Base-by-base conservation (phyloP, 2,797 vertebrate genomes). In the Enteromius paludinosus region DNA sequence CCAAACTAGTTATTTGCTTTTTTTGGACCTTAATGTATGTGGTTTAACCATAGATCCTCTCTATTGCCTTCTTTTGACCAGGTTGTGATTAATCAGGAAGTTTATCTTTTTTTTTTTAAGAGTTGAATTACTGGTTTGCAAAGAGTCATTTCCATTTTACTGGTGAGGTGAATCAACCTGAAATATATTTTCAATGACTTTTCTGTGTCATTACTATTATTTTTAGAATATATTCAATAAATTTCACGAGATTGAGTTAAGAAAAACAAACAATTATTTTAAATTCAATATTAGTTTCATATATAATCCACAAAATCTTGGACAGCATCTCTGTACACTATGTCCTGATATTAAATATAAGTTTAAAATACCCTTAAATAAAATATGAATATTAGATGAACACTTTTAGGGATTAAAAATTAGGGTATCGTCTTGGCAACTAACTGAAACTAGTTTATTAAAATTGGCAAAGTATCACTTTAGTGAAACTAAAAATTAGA, bases 81-180 rank as follows among this genome's bases (percentile, higher is more conserved):
- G 18, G 14, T 25, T 18, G 38, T 28, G 62, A 82, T 82, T 82
- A 69, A 76, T 76, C 72, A 83, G 73, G 64, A 77, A 59, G 73
- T 76, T 77, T 83, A 77, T 70, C 73, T 82, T 38, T 25, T 30
- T 52, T 23, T 59, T 25, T 59, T 56, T 11, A 69, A 77, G 25
- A 83, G 64, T 70, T 83, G 81, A 68, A 62, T 83, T 83, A 76
- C 81, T 69, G 81, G 81, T 83, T 83, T 83, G 38, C 20, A 38
- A 54, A 30, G 47, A 59, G 64, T 83, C 49, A 69, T 47, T 72
- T 72, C 52, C 33, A 69, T 20, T 66, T 56, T 25, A 56, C 80
- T 43, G 15, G 41, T 25, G 18, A 61, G 45, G 43, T 54, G 68
- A 79, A 72, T 28, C 20, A 20, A 65, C 41, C 33, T 15, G 38